A percentile compares a stretch with the other conserved stretches of the same genome.
These are phyloP conservation scores for Philaethria dido DNA, from an alignment of 2,888 invertebrate genomes.

Conservation along the genomic window DNA sequence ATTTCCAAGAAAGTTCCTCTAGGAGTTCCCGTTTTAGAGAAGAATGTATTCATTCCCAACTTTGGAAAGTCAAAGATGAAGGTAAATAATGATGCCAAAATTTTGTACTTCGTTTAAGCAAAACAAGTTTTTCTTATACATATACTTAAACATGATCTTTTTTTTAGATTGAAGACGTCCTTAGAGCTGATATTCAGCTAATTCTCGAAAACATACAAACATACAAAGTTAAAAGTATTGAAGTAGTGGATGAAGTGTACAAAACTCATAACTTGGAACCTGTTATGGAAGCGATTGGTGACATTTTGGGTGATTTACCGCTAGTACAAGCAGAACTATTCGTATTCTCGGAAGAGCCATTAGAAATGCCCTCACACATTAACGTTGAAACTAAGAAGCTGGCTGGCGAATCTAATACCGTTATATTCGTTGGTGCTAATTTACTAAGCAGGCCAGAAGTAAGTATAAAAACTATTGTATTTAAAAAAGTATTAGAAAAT, in stretches of 20 bases:
- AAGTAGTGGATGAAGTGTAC: constrained; percentile 80
- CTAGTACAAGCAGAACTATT: constrained; percentile 87
- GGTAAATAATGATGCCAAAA: no score
- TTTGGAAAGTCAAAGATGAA: constrained; percentile 69
- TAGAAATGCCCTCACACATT: constrained; percentile 77
- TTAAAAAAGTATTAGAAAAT: background rate
- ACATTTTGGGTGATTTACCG: constrained; percentile 87
- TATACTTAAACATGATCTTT: background rate
- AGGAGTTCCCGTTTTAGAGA: constrained; percentile 90
- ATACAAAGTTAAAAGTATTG: constrained; percentile 85
- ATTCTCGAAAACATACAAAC: constrained; percentile 88
- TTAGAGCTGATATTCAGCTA: constrained; percentile 87
- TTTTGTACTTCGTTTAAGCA: background rate
- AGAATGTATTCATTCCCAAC: constrained; percentile 89
- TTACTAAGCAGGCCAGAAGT: constrained; percentile 79
- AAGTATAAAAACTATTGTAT: constrained; percentile 44
- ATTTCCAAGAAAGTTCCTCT: constrained; percentile 88
- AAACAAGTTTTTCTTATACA: background rate
- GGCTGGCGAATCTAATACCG: constrained; percentile 76
- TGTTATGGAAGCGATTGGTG: constrained; percentile 81
- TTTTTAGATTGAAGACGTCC: constrained; percentile 75
- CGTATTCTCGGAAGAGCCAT: constrained; percentile 79
- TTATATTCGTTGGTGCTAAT: constrained; percentile 80
- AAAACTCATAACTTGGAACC: constrained; percentile 74
- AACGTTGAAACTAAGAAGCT: constrained; percentile 86